Evolutionary conservation across 1,140 invertebrate species (phyloP), one percentile per base, ranked within the genome.

Genomic region (Cotesia glomerata): DNA sequence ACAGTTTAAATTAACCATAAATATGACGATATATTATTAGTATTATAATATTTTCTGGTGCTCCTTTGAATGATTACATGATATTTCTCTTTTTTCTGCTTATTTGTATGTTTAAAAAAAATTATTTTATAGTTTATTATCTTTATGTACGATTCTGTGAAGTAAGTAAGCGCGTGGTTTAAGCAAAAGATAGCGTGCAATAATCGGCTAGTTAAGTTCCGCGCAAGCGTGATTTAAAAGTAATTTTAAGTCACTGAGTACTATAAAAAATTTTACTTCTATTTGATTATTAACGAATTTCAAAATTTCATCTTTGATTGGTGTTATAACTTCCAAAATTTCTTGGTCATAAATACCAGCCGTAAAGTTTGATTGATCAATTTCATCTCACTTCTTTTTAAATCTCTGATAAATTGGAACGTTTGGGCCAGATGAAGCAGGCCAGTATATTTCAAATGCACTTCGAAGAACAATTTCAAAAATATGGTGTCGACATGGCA

Each of bases 1-100:
- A 59, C 58, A 59, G 58, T 32, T 59, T 32, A 16, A 16, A 18
- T 59, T 59, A 59, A 59, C 14, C 58, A 59, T 59, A 34, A 59
- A 7, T 59, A 59, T 59, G 58, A 32, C 3, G 58, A 32, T 59
- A 16, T 59, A 26, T 5, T 13, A 59, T 26, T 59, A 2, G 58
- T 59, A 59, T 59, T 59, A 11, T 32, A 59, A 7, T 59, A 18
- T 59, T 59, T 59, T 59, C 52, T 54, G 52, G n/a, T 14, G 52
- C 52, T 54, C 16, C 52, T 54, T 54, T 54, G 52, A 18, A 54
- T 54, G 13, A n/a, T 54, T 54, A 5, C 16, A 14, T n/a, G 16
- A 54, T 9, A 54, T 54, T 54, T 54, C 16, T 18, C 16, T 13
- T 54, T n/a, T 54, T 54, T 18, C 52, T 54, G 8, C 16, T 14